phyloP scores from a whole-genome alignment of 2,888 invertebrate genomes.

The Drosophila mimetica region DNA sequence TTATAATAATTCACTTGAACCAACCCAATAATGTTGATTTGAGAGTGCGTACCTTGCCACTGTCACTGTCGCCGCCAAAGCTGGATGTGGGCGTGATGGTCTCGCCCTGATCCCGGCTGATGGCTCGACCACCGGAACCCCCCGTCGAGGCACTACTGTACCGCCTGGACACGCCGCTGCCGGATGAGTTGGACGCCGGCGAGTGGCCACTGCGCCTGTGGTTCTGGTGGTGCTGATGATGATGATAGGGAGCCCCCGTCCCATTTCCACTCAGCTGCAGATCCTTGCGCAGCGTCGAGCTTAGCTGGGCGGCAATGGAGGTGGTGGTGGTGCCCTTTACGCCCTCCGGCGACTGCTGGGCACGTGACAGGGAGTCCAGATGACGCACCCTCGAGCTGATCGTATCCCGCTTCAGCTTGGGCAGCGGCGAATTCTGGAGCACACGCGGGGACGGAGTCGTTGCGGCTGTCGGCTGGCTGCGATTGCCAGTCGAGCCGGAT shows the following conservation, averaged over 20 bases:
- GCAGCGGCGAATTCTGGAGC: slow-evolving; percentile 83
- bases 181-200: slow-evolving; percentile 41
- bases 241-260: slow-evolving; percentile 54
- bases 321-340: slow-evolving; percentile 30
- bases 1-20: slow-evolving; percentile 82
- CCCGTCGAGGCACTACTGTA: slow-evolving; percentile 79
- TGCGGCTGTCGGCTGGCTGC: slow-evolving; percentile 54
- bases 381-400: slow-evolving; percentile 85
- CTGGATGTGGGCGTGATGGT: slow-evolving; percentile 64
- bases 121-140: slow-evolving; percentile 48
- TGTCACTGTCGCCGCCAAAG: slow-evolving; percentile 81
- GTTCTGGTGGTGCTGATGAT: slow-evolving; percentile 38
- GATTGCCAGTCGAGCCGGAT: slow-evolving; percentile 69
- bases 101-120: slow-evolving; percentile 54
- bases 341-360: slow-evolving; percentile 75
- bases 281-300: slow-evolving; percentile 79
- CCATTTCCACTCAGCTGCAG: slow-evolving; percentile 71
- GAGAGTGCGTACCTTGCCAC: slow-evolving; percentile 85
- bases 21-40: slow-evolving; percentile 85
- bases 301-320: slow-evolving; percentile 77
- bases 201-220: slow-evolving; percentile 44
- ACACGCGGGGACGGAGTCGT: slow-evolving; percentile 81
- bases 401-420: slow-evolving; percentile 85
- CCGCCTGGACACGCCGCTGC: slow-evolving; percentile 65
- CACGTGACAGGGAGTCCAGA: slow-evolving; percentile 85